Base-by-base conservation (phyloP, 2,113 vertebrate species). In the Talpa occidentalis region DNA sequence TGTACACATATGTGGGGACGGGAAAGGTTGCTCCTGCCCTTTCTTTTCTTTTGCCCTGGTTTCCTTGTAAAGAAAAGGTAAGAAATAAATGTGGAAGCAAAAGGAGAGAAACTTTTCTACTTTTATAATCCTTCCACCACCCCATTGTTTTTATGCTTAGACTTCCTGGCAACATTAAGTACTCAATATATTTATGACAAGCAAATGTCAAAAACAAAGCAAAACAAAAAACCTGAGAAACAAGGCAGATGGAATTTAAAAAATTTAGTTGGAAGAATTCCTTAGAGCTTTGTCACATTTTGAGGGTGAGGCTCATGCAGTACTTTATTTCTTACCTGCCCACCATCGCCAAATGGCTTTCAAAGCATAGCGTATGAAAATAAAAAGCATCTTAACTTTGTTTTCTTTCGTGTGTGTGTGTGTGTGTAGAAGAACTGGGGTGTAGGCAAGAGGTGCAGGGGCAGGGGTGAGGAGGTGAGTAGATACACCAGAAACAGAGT, bases 151-250 rank as follows among this genome's bases (percentile, higher is more conserved):
- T 42, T 66, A 40, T 76, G 70, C 2, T 62, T 86, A 52, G 74
- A 74, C 30, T 87, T 93, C 81, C 70, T 54, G 52, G 70, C 80
- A 87, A 69, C 21, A 26, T 89, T 94, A 83, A 91, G 66, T 70
- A 87, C 24, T 77, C 22, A 67, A 77, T 95, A 73, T 10, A 52
- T 89, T 72, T 90, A 92, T 81, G 42, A 72, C 42, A 40, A 94
- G 17, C 32, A 54, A 47, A 70, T 70, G 44, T 88, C 82, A 76
- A 64, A 91, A 64, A 60, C 49, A 52, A 60, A 35, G 19, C 10
- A 44, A 70, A 60, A 52, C 32, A 44, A 28, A 28, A 37, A 72
- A 22, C n/a, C 22, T 47, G 44, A 26, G n/a, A 24, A 91, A 74
- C 35, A 88, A 59, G 47, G 42, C 12, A 94, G 60, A 78, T 85